Base-by-base conservation (phyloP, 2,797 vertebrate genomes). In the Muscicapa comitata region DNA sequence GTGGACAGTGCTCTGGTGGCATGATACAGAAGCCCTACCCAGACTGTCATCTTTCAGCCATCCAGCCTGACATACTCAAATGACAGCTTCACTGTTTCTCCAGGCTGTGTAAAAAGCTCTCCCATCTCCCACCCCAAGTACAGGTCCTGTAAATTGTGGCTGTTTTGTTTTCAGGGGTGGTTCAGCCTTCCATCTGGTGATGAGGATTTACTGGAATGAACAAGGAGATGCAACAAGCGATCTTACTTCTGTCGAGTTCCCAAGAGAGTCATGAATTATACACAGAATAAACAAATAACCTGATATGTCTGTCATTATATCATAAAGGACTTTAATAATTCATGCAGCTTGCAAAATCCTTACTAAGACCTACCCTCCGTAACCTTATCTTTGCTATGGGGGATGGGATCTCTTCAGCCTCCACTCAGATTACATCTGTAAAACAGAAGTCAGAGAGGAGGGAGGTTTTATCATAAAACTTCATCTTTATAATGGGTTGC, bases 311-410 rank as follows among this genome's bases (percentile, higher is more conserved):
- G 82, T 93, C 96, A 90, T 97, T 96, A 95, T 96, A 90, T 97
- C 97, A 96, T 97, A 97, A 98, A 97, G 91, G 94, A 91, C 86
- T 95, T 98, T 78, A 98, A 98, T 98, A 98, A 98, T 98, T 98
- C 95, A 98, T 95, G 68, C 72, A 38, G 68, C 77, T 90, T 80
- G 82, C 93, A 93, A 92, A 96, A 92, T 91, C 92, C 86, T 88
- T 94, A 72, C 83, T 81, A 90, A 96, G 87, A 72, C 88, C 85
- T 94, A 92, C 77, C 68, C 72, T 96, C n/a, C 0, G 4, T 91
- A 93, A 94, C 88, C 85, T 90, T 94, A 85, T 94, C 90, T 88
- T 78, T 77, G 76, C 74, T 0, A 0, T 58, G 87, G 91, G 94
- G 91, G 89, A 86, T 90, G 87, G 84, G 63, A 86, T 86, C 84